Evolutionary conservation across 1,140 invertebrate genomes (phyloP).

Genomic region (Harlomillsia oculata): DNA sequence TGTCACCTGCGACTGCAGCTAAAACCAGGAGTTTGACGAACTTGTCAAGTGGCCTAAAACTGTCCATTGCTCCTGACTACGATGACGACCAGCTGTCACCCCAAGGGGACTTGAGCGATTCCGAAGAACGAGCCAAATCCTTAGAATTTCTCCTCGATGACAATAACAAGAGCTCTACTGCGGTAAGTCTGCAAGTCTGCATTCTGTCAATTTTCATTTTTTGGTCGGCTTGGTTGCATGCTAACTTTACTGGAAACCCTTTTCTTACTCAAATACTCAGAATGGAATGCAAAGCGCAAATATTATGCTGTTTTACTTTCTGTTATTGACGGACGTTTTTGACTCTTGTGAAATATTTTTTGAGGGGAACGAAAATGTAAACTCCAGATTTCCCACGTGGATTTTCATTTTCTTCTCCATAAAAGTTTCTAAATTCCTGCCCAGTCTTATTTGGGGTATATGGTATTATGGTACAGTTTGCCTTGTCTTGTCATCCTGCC

Average conservation of each 20-base stretch:
- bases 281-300: background rate
- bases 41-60: slow-evolving; percentile 17
- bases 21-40: slow-evolving; percentile 33
- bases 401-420: too few species aligned
- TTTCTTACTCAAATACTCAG: background rate
- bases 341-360: too few species aligned
- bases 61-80: slow-evolving; percentile 27
- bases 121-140: slow-evolving; percentile 34
- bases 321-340: too few species aligned
- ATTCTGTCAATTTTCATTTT: too few species aligned
- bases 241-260: slow-evolving; percentile 1
- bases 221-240: too few species aligned
- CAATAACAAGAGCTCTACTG: slow-evolving; percentile 28
- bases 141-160: slow-evolving; percentile 34
- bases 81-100: slow-evolving; percentile 1
- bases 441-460: too few species aligned
- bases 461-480: too few species aligned
- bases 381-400: too few species aligned
- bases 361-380: too few species aligned
- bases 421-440: too few species aligned
- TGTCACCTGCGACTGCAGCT: slow-evolving; percentile 18
- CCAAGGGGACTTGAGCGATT: slow-evolving; percentile 18
- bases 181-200: slow-evolving; percentile 28
- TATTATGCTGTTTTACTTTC: background rate
- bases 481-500: too few species aligned